These are phyloP conservation scores for Apotomis turbidana DNA, from an alignment of 2,888 invertebrate genomes.

Conservation along the genomic window DNA sequence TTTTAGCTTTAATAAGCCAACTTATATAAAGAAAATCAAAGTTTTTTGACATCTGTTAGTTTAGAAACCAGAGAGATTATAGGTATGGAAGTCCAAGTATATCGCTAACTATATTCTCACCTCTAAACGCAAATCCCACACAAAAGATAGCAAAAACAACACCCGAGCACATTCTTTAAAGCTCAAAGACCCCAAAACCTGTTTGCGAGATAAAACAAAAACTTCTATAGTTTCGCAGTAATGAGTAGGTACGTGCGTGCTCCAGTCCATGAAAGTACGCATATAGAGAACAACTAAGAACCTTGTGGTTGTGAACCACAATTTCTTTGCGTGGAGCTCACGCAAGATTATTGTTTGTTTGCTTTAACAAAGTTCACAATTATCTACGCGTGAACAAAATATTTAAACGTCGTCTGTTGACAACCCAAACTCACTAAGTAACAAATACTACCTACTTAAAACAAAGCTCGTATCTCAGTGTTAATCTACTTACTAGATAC, in stretches of 20 bases:
- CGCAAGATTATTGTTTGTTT: conserved; percentile 1
- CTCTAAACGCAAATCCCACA: neutral
- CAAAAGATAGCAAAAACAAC: conserved; percentile 4
- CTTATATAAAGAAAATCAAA: too few relatives aligned
- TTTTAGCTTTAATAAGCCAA: too few relatives aligned
- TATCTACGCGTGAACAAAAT: neutral
- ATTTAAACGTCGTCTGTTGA: neutral
- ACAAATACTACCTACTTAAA: too few relatives aligned
- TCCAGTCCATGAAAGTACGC: conserved; percentile 4
- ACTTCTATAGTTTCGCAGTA: neutral
- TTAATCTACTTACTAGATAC: too few relatives aligned
- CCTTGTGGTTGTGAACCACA: conserved; percentile 10
- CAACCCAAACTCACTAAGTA: too few relatives aligned
- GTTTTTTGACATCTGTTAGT: too few relatives aligned
- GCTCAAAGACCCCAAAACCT: neutral
- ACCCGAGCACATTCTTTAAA: neutral
- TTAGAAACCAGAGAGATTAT: neutral
- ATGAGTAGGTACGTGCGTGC: conserved; percentile 14
- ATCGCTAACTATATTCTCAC: neutral
- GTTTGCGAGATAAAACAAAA: neutral
- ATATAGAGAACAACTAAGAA: neutral
- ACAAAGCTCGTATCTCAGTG: too few relatives aligned
- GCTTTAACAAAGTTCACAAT: conserved; percentile 1
- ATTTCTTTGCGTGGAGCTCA: conserved; percentile 3
- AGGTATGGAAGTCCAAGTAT: neutral